Percentiles rank a stretch among this genome's conserved stretches.
Evolutionary conservation across 2,113 vertebrate species (phyloP).

Genomic region (Puntigrus tetrazona): DNA sequence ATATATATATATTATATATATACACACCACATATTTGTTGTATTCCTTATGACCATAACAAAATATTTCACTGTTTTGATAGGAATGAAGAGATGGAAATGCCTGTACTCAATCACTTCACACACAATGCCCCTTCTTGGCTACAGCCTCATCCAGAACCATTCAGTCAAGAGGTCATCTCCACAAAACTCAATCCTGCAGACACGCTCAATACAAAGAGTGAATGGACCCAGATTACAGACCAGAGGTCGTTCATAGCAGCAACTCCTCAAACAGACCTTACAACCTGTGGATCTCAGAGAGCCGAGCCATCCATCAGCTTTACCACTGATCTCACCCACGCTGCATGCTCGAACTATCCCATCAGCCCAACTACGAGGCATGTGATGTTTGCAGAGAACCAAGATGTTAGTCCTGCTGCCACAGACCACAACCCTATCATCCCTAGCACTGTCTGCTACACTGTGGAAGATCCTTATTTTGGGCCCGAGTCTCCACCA

Average conservation of each 20-base stretch:
- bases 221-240: background rate
- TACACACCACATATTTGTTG: no score
- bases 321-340: background rate
- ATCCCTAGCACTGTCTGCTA: slow-evolving; percentile 46
- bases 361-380: background rate
- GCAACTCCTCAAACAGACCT: background rate
- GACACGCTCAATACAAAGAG: slow-evolving; percentile 18
- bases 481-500: slow-evolving; percentile 51
- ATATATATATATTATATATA: no score
- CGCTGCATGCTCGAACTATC: background rate
- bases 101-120: background rate
- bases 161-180: background rate
- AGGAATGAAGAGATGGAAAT: slow-evolving; percentile 19
- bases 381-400: background rate
- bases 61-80: background rate
- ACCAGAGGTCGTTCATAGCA: background rate
- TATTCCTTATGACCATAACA: background rate
- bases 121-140: background rate
- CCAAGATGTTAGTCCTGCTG: background rate
- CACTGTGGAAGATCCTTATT: slow-evolving; percentile 80
- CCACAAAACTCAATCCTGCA: background rate
- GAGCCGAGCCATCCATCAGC: slow-evolving; percentile 1
- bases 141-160: background rate
- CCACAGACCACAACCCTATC: background rate
- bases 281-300: background rate